A percentile compares a stretch with the other conserved stretches of the same genome.
Conservation (phyloP, 2,797 vertebrate species). For the Sciaenops ocellatus region DNA sequence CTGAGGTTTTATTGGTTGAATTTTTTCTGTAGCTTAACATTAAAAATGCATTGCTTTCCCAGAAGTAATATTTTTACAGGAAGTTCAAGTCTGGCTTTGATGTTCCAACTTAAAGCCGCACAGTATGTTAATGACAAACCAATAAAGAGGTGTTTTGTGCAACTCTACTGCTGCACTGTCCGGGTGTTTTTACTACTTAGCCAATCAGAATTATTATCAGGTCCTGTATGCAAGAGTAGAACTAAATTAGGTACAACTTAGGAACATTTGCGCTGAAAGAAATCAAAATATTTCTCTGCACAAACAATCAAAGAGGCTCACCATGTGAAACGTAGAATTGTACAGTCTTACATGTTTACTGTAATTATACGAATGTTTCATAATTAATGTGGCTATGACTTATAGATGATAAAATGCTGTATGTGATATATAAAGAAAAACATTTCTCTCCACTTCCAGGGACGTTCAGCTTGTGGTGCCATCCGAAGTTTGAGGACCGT, state of each 20-base stretch:
- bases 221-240: not conserved
- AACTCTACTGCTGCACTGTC: not conserved
- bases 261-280: not conserved
- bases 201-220: not conserved
- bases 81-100: not conserved
- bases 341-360: not conserved
- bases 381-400: slow-evolving; percentile 3
- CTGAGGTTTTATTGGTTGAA: no score
- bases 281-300: not conserved
- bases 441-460: slow-evolving; percentile 48
- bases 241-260: not conserved
- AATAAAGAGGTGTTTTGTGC: not conserved
- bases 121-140: not conserved
- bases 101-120: not conserved
- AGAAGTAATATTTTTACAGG: not conserved
- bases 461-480: slow-evolving; percentile 83
- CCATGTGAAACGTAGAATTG: not conserved
- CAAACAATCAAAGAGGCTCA: not conserved
- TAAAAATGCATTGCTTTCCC: not conserved
- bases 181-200: not conserved
- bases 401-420: slow-evolving; percentile 24
- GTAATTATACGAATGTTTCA: not conserved
- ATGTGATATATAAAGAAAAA: not conserved
- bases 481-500: slow-evolving; percentile 93
- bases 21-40: not conserved